phyloP scores from a whole-genome alignment of 1,140 invertebrate genomes.

The Dinoponera quadriceps region DNA sequence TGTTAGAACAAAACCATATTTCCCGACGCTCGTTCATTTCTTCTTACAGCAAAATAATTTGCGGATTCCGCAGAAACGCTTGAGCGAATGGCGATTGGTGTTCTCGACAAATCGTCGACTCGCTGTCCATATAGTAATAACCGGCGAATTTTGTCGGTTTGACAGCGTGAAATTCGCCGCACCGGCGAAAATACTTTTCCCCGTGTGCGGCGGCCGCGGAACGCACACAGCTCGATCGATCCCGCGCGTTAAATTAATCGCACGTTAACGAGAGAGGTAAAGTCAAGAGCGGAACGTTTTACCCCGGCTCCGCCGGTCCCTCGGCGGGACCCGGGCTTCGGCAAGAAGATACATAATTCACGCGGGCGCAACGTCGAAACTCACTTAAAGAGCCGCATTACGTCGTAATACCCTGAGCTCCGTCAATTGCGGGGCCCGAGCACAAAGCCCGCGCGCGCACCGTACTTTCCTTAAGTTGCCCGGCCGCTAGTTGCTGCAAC shows the following conservation, averaged over 20 bases:
- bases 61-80: no score
- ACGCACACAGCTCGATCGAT: background rate
- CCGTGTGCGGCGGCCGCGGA: no score
- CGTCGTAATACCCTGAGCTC: background rate
- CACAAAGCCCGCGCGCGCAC: conserved; percentile 6
- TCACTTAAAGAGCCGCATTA: conserved; percentile 51
- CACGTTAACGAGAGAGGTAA: conserved; percentile 20
- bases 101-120: no score
- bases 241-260: conserved; percentile 14
- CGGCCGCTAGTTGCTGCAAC: conserved; percentile 7
- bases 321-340: background rate
- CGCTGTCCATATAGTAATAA: no score
- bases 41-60: no score
- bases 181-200: no score
- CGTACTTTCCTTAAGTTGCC: conserved; percentile 43
- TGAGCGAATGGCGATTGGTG: no score
- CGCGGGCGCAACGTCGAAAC: conserved; percentile 42
- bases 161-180: no score
- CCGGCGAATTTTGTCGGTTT: no score
- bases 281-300: conserved; percentile 23
- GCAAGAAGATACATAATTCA: conserved; percentile 59
- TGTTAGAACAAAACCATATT: no score
- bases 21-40: no score
- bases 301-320: background rate
- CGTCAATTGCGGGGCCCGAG: conserved; percentile 42